Evolutionary conservation across 2,888 invertebrate genomes (phyloP).

Genomic region (Amphipyra berbera): DNA sequence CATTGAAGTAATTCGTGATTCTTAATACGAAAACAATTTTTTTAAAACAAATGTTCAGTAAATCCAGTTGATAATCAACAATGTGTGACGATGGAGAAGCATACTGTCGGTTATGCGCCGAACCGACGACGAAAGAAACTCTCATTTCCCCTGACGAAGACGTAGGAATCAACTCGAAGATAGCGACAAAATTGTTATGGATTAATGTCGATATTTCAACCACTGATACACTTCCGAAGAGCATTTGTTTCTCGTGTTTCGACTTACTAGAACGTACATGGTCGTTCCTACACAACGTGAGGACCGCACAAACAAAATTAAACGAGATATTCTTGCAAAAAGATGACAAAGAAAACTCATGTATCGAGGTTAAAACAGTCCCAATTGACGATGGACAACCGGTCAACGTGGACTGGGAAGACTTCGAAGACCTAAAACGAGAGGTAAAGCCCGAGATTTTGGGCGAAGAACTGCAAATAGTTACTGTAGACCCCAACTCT

Average conservation of each 20-base stretch:
- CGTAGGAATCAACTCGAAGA: constrained; percentile 77
- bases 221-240: constrained; percentile 72
- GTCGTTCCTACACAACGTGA: constrained; percentile 78
- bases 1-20: constrained; percentile 43
- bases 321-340: constrained; percentile 66
- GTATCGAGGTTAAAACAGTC: constrained; percentile 47
- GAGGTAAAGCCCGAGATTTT: constrained; percentile 74
- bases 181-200: constrained; percentile 81
- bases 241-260: constrained; percentile 85
- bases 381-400: constrained; percentile 70
- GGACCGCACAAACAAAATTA: constrained; percentile 79
- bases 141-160: constrained; percentile 80
- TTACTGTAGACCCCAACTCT: constrained; percentile 63
- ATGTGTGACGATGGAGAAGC: constrained; percentile 76
- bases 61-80: constrained; percentile 44
- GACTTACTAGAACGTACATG: constrained; percentile 83
- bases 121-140: constrained; percentile 75
- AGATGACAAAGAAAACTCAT: constrained; percentile 34
- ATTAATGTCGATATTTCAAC: constrained; percentile 80
- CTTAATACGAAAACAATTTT: constrained; percentile 13
- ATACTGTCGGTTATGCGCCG: constrained; percentile 84
- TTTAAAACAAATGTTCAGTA: constrained; percentile 33
- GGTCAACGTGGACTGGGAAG: constrained; percentile 78
- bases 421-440: constrained; percentile 71
- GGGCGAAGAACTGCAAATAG: constrained; percentile 55